These are phyloP conservation scores for Drosophila novamexicana DNA, from an alignment of 1,140 invertebrate species.

Conservation along the genomic window DNA sequence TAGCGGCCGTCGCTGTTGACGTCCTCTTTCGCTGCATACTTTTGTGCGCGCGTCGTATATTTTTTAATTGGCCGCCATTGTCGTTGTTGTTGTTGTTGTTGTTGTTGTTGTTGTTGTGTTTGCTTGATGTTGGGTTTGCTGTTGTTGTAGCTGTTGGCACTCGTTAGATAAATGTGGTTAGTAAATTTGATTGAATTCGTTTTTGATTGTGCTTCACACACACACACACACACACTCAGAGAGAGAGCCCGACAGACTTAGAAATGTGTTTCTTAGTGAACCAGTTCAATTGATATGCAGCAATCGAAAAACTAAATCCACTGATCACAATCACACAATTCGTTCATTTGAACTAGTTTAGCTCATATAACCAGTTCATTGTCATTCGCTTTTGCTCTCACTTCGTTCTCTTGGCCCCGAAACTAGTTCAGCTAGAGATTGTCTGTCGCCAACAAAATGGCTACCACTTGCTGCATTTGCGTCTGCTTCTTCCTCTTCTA, in stretches of 20 bases:
- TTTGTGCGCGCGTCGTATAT: constrained; percentile 66
- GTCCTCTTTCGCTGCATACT: constrained; percentile 51
- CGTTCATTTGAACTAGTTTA: not conserved
- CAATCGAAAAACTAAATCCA: no score
- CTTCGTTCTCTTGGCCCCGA: no score
- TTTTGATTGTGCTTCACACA: constrained; percentile 27
- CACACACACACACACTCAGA: not conserved
- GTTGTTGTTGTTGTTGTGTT: constrained; percentile 32
- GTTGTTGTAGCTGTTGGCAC: constrained; percentile 30
- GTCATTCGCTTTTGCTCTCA: no score
- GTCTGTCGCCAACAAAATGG: not conserved
- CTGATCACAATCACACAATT: not conserved
- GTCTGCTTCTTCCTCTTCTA: not conserved
- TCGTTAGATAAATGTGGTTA: constrained; percentile 46
- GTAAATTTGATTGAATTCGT: constrained; percentile 48
- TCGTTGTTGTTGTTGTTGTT: constrained; percentile 28
- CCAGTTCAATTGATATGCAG: not conserved
- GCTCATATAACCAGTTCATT: not conserved
- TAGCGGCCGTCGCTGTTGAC: constrained; percentile 67
- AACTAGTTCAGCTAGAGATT: not conserved
- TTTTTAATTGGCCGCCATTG: constrained; percentile 73
- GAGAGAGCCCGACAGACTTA: not conserved
- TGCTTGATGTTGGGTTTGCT: constrained; percentile 15
- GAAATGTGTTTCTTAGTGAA: not conserved
- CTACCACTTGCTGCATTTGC: not conserved